Base-by-base conservation (phyloP, 2,113 vertebrate genomes). In the Eleginops maclovinus region DNA sequence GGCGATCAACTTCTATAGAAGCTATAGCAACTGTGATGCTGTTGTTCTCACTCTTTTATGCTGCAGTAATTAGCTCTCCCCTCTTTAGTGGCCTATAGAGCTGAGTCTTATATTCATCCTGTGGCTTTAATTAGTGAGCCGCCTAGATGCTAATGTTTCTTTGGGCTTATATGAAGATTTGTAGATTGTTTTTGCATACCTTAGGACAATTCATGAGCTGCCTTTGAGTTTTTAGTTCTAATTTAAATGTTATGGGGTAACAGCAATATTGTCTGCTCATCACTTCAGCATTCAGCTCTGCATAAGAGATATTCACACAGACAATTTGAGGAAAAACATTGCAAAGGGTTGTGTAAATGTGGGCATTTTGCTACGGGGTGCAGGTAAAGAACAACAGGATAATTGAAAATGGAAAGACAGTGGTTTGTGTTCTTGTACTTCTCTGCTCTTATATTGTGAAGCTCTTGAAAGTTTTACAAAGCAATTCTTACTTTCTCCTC, bases 71-170 rank as follows among this genome's bases (percentile, higher is more conserved):
- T 86, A 75, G 63, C 72, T 54, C 60, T 62, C 0, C 69, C 72
- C 73, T 79, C 85, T 50, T 78, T 59, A 81, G 60, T 60, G 22
- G 51, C 49, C 49, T 75, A 21, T 58, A 46, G 62, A 63, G 59
- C 50, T 59, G 19, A 50, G 49, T 24, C 24, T 75, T 73, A 47
- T 31, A 64, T 53, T 78, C n/a, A 73, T 83, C 80, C 47, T 61
- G 67, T 19, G 83, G 51, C 64, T 61, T 28, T 87, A 88, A 86
- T 92, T 89, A 88, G 79, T 56, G 53, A 82, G 71, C 60, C 21
- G 24, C 40, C 70, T 21, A 15, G 36, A 55, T 73, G 51, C 55
- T 72, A 43, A 44, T 69, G 31, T 82, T 70, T 85, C 81, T 68
- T 74, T 15, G 31, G 77, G 75, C 44, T 40, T 60, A 40, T 55